Percentiles rank a stretch among this genome's conserved stretches.
phyloP scores from a whole-genome alignment of 2,888 invertebrate genomes.

The Nemoura dubitans region DNA sequence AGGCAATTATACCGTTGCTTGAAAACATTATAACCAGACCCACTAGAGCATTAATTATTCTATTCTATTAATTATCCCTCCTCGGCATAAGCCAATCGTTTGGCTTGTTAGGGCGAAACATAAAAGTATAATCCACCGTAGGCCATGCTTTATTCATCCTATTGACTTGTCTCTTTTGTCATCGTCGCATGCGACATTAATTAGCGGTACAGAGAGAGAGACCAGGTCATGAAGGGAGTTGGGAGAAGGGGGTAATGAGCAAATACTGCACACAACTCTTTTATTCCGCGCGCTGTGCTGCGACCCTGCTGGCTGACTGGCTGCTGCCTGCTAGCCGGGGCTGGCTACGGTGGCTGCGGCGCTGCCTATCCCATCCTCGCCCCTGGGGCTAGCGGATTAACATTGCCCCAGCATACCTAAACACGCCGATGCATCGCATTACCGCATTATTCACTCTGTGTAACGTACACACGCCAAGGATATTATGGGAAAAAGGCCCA shows the following conservation, averaged over 20 bases:
- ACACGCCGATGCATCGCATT: not conserved
- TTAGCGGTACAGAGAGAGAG: constrained; percentile 15
- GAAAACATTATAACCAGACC: constrained; percentile 5
- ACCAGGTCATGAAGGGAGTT: constrained; percentile 14
- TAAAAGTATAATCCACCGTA: constrained; percentile 24
- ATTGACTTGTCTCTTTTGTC: constrained; percentile 36
- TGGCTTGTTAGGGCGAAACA: constrained; percentile 5
- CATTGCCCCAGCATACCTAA: not conserved
- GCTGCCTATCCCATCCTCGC: not conserved
- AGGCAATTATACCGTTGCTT: constrained; percentile 7
- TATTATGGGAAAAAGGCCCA: not conserved
- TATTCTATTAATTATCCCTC: constrained; percentile 12
- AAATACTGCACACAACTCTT: constrained; percentile 39
- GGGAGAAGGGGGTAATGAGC: constrained; percentile 39
- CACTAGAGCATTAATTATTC: not conserved
- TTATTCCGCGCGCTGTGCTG: not conserved
- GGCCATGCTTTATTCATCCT: constrained; percentile 33
- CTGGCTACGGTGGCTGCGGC: not conserved
- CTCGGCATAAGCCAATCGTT: constrained; percentile 9
- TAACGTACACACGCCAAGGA: not conserved
- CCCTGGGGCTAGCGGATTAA: not conserved
- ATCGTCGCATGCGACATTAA: constrained; percentile 33
- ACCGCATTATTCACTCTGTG: not conserved
- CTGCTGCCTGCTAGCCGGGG: not conserved
- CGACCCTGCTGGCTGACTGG: not conserved